A percentile compares a stretch with the other conserved stretches of the same genome.
phyloP scores from a whole-genome alignment of 2,113 vertebrate species.

The Carlito syrichta region DNA sequence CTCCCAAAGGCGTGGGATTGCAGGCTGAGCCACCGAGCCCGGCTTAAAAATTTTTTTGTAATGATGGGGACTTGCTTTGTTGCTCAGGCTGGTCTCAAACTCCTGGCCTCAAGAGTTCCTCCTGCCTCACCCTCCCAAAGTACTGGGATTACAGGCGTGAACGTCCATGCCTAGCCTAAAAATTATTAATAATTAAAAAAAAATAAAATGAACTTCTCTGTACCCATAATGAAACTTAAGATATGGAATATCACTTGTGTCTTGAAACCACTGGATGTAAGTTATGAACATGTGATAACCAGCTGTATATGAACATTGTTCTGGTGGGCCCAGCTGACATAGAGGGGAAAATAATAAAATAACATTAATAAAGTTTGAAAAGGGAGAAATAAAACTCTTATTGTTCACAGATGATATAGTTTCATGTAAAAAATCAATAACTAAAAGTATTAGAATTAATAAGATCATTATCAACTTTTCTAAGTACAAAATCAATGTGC shows the following conservation, averaged over 20 bases:
- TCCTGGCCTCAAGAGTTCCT: too few species aligned
- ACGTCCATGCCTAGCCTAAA: too few species aligned
- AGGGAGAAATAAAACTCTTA: not conserved
- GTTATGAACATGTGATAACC: not conserved
- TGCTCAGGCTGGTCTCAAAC: too few species aligned
- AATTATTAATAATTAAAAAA: not conserved
- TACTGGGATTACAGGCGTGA: too few species aligned
- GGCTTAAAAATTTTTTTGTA: too few species aligned
- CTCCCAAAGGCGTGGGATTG: too few species aligned
- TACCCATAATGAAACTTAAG: not conserved
- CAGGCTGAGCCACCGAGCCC: too few species aligned
- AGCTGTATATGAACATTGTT: too few species aligned
- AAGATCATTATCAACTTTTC: not conserved
- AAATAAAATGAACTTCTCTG: not conserved
- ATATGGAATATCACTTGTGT: not conserved
- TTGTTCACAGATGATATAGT: not conserved
- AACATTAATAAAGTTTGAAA: not conserved
- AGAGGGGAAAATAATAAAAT: not conserved
- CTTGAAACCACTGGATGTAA: not conserved
- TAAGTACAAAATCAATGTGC: not conserved
- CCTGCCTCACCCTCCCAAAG: too few species aligned
- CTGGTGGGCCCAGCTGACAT: rapidly evolving
- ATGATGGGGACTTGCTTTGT: too few species aligned
- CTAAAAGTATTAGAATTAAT: not conserved
- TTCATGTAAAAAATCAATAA: not conserved